phyloP scores from a whole-genome alignment of 2,888 invertebrate genomes.

The Leptinotarsa peninsularis region DNA sequence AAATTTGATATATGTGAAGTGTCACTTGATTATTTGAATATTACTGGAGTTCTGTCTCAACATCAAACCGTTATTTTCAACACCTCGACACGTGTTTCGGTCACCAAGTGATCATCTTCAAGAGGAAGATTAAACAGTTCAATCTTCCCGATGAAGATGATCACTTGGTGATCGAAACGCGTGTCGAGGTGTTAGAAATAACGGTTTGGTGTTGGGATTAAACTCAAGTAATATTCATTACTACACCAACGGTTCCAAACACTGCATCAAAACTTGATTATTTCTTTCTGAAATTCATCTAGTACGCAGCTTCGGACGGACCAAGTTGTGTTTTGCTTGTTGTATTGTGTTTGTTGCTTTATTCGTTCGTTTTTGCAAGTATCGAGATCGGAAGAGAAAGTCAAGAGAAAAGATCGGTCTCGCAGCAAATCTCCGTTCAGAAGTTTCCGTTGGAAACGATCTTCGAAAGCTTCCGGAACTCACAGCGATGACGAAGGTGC shows the following conservation, averaged over 20 bases:
- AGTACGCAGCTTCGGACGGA: constrained; percentile 16
- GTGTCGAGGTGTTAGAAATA: too few relatives aligned
- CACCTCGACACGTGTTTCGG: too few relatives aligned
- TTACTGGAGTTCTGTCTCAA: too few relatives aligned
- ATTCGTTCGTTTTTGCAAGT: constrained; percentile 55
- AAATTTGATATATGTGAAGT: not conserved
- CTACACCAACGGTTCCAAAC: too few relatives aligned
- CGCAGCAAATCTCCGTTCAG: constrained; percentile 95
- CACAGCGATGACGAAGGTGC: constrained; percentile 87
- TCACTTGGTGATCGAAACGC: too few relatives aligned
- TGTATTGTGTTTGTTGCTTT: constrained; percentile 47
- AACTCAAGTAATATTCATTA: not conserved
- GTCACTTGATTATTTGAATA: not conserved
- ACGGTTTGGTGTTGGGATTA: too few relatives aligned
- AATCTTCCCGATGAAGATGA: too few relatives aligned
- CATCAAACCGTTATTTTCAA: too few relatives aligned
- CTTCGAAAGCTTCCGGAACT: constrained; percentile 74
- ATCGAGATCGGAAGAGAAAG: constrained; percentile 62
- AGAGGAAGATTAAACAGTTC: too few relatives aligned
- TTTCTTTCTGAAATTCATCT: not conserved
- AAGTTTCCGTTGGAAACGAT: constrained; percentile 90
- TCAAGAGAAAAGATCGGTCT: constrained; percentile 79
- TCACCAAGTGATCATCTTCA: too few relatives aligned
- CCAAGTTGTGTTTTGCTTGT: constrained; percentile 37
- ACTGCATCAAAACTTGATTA: not conserved